Base-by-base conservation (phyloP, 1,140 invertebrate genomes). In the Polypedilum pembai region DNA sequence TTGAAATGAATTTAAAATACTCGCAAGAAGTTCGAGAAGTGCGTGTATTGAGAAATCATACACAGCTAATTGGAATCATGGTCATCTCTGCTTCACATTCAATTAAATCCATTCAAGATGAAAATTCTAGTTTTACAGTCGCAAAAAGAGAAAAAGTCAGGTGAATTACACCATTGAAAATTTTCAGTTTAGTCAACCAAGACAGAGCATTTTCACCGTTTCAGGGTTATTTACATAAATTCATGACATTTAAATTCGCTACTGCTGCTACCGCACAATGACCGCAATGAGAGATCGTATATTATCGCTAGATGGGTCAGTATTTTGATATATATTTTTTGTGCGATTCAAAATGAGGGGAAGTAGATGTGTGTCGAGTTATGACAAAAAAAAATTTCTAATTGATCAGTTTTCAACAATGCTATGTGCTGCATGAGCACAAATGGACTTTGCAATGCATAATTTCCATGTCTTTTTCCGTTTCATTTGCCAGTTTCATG, bases 321-420 rank as follows among this genome's bases (percentile, higher is more conserved):
- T 56, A 4, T n/a, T 12, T 15, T n/a, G 10, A 56, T 56, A n/a
- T 15, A 3, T 33, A 3, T 33, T 33, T 33, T 33, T 1, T 33
- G 24, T 33, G 24, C 15, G 12, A 56, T 56, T 56, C 12, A 56
- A 56, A 56, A n/a, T 56, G 45, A n/a, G 45, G 45, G 45, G 45
- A 56, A 56, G 12, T n/a, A 56, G 8, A 69, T 69, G 65, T 69
- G 10, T 69, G 65, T 69, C 65, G 18, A 69, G 65, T 69, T 18
- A 69, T 20, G 12, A 56, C 12, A 18, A 69, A 69, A 20, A n/a
- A 56, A 56, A 20, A 3, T 69, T 69, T 69, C 65, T 69, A 69
- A 69, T 69, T 69, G 65, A 69, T 69, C 20, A 69, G 45, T 56
- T 56, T 56, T 56, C n/a, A 56, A 56, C 45, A 56, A 56, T 56